These are phyloP conservation scores for Drosophila prolongata DNA, from an alignment of 2,888 invertebrate genomes.

Conservation along the genomic window DNA sequence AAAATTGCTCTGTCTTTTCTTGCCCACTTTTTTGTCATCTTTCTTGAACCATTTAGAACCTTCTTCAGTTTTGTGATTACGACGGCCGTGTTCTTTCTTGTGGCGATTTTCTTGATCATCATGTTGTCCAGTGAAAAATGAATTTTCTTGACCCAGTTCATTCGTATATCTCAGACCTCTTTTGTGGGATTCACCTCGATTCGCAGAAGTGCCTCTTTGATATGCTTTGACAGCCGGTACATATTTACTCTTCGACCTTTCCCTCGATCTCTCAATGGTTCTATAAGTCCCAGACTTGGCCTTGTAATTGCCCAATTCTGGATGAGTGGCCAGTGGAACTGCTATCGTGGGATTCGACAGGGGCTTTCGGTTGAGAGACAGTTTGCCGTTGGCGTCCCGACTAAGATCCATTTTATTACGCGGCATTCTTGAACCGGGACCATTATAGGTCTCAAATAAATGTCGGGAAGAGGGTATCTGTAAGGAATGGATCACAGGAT, in stretches of 20 bases:
- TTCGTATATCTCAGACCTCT: no score
- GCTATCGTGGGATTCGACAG: background rate
- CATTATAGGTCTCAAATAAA: background rate
- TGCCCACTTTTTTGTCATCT: no score
- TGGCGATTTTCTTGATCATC: no score
- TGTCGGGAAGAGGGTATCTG: background rate
- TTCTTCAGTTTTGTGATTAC: no score
- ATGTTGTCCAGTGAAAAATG: no score
- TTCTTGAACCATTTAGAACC: no score
- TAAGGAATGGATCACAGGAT: fast-evolving
- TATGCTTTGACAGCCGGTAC: no score
- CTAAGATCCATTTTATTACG: background rate
- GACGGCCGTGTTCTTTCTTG: no score
- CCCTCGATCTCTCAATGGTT: background rate
- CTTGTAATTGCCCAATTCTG: background rate
- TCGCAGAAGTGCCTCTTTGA: no score
- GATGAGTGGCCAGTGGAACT: background rate
- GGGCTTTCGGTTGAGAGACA: background rate
- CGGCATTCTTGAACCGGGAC: background rate
- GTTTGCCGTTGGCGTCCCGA: background rate
- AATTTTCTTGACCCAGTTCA: no score
- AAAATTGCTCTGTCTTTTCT: no score
- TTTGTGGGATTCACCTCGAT: no score
- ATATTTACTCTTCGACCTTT: background rate
- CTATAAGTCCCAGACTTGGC: background rate